Percentiles rank a stretch among this genome's conserved stretches.
These are phyloP conservation scores for Agrotis ipsilon DNA, from an alignment of 2,888 invertebrate species.

Conservation along the genomic window DNA sequence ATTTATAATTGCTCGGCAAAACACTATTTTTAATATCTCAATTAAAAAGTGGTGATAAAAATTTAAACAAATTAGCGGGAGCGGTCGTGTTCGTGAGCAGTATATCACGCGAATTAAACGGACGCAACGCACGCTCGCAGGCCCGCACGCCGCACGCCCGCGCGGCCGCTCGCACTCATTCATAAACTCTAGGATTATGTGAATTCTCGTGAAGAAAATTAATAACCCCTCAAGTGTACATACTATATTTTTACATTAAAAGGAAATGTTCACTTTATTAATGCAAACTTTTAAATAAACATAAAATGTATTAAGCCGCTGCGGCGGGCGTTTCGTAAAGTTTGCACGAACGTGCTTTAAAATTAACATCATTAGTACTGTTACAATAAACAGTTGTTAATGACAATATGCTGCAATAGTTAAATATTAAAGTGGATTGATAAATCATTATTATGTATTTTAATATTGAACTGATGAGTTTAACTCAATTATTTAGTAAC, in stretches of 20 bases:
- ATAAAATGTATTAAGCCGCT: conserved; percentile 8
- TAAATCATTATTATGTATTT: conserved; percentile 1
- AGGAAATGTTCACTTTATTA: conserved; percentile 48
- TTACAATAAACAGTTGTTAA: conserved; percentile 27
- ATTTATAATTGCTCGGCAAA: conserved; percentile 49
- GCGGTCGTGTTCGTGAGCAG: conserved; percentile 34
- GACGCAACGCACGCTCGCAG: neutral
- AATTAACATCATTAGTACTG: conserved; percentile 35
- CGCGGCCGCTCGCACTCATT: conserved; percentile 18
- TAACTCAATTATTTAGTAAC: conserved; percentile 12
- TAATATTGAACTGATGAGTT: conserved; percentile 5
- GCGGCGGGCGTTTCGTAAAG: conserved; percentile 3
- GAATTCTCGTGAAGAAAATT: conserved; percentile 42
- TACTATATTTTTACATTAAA: conserved; percentile 23
- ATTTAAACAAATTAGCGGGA: conserved; percentile 52
- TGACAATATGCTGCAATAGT: conserved; percentile 21
- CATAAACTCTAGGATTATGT: conserved; percentile 32
- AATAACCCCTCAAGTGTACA: conserved; percentile 46
- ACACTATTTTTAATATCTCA: conserved; percentile 56
- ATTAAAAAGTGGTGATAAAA: conserved; percentile 59
- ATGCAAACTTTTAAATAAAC: conserved; percentile 44
- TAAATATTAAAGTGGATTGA: conserved; percentile 12
- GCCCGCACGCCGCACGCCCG: neutral
- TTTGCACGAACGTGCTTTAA: conserved; percentile 24
- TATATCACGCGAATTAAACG: conserved; percentile 49